Base-by-base conservation (phyloP, 2,888 invertebrate species). In the Mactromeris polynyma region DNA sequence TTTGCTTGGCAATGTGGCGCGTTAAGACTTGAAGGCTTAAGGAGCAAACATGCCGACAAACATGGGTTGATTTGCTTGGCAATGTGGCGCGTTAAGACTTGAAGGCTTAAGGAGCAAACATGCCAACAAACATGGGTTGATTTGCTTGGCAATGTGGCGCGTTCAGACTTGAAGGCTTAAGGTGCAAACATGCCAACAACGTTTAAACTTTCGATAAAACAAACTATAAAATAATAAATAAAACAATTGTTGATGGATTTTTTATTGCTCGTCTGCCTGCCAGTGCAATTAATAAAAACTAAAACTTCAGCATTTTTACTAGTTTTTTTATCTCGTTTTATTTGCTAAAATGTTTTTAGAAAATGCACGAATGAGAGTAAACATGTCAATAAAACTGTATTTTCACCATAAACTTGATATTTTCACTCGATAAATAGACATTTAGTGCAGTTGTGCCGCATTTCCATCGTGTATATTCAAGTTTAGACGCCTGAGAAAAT, bases 401-500 rank as follows among this genome's bases (percentile, higher is more conserved):
- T 64, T 64, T 64, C 58, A 64, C 26, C 21, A 26, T 64, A 26
- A 26, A 64, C 9, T 64, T 64, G 58, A 64, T 64, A 64, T 21
- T 64, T 64, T 26, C 58, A 9, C 58, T 64, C 58, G 58, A 64
- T 64, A 64, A 64, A 64, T 64, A n/a, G 58, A 64, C 58, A 64
- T 64, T 64, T 64, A 64, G 58, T 64, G 58, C 9, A 64, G 26
- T 26, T n/a, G 26, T 64, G 26, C 26, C n/a, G 58, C 58, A 64
- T 64, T 64, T 64, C 36, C 73, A 36, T 73, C n/a, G 33, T 73
- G n/a, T 11, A 26, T 73, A 36, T 19, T 73, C 73, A 33, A 73
- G 19, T 73, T 73, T 19, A 73, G 36, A 46, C 14, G 38, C 83
- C 69, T 83, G 83, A 73, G 83, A 83, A 83, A 83, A 69, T 33